Conservation (phyloP, 1,140 invertebrate species). For the Manduca sexta region DNA sequence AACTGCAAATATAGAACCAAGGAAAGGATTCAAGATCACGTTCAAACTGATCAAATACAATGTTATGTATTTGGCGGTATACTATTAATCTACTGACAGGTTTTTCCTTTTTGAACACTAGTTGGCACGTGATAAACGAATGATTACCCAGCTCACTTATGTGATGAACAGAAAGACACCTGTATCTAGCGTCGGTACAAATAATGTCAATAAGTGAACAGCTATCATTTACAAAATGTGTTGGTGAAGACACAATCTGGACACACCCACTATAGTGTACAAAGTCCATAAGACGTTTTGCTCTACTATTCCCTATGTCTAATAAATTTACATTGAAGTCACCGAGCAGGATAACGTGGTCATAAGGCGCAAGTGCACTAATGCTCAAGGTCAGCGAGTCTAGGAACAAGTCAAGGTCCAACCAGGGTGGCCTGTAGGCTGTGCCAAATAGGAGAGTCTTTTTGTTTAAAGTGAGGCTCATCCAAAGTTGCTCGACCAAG, state of each 20-base stretch:
- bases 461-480: slow-evolving; percentile 1
- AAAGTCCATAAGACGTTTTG: slow-evolving; percentile 3
- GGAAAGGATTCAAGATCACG: too few species aligned
- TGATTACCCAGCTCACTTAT: background rate
- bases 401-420: slow-evolving; percentile 5
- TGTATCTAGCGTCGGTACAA: background rate
- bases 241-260: slow-evolving; percentile 1
- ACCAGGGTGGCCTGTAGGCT: slow-evolving; percentile 20
- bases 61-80: too few species aligned
- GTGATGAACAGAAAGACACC: background rate
- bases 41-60: too few species aligned
- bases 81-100: background rate
- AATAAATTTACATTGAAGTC: too few species aligned
- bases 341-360: too few species aligned
- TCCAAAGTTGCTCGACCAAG: slow-evolving; percentile 15
- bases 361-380: slow-evolving; percentile 10
- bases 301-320: background rate
- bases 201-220: background rate
- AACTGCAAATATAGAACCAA: too few species aligned
- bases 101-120: background rate
- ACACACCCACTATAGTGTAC: background rate
- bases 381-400: slow-evolving; percentile 14
- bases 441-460: slow-evolving; percentile 17
- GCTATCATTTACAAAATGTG: slow-evolving; percentile 6
- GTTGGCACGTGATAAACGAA: background rate